Evolutionary conservation across 1,140 invertebrate genomes (phyloP).

Genomic region (Pissodes strobi): DNA sequence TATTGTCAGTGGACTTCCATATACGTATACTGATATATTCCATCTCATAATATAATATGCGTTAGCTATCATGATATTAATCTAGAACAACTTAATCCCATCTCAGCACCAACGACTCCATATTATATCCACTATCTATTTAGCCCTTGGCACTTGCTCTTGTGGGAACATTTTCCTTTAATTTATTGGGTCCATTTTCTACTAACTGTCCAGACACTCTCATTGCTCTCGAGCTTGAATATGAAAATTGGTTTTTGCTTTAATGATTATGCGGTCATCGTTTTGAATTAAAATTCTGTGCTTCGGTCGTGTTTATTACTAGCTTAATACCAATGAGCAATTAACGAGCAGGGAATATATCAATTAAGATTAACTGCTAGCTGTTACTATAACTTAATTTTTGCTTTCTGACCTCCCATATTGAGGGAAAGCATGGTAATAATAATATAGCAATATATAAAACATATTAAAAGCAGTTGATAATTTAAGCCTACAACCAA

Average conservation of each 20-base stretch:
- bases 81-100: slow-evolving; percentile 2
- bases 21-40: too few species aligned
- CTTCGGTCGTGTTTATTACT: not conserved
- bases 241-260: slow-evolving; percentile 19
- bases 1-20: too few species aligned
- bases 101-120: not conserved
- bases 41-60: too few species aligned
- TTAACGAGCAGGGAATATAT: not conserved
- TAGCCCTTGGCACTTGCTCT: slow-evolving; percentile 13
- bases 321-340: not conserved
- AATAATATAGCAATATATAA: too few species aligned
- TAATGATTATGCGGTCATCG: not conserved
- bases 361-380: too few species aligned
- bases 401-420: too few species aligned
- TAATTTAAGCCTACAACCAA: too few species aligned
- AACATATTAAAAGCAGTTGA: too few species aligned
- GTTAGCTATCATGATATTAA: too few species aligned
- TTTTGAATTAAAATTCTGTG: not conserved
- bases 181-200: slow-evolving; percentile 12
- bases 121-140: slow-evolving; percentile 8
- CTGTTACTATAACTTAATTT: too few species aligned
- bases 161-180: slow-evolving; percentile 1
- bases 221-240: slow-evolving; percentile 12
- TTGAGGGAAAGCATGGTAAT: too few species aligned
- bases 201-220: slow-evolving; percentile 18